Evolutionary conservation across 1,140 invertebrate species (phyloP), one percentile per base, ranked within the genome.

Genomic region (Halesus radiatus): DNA sequence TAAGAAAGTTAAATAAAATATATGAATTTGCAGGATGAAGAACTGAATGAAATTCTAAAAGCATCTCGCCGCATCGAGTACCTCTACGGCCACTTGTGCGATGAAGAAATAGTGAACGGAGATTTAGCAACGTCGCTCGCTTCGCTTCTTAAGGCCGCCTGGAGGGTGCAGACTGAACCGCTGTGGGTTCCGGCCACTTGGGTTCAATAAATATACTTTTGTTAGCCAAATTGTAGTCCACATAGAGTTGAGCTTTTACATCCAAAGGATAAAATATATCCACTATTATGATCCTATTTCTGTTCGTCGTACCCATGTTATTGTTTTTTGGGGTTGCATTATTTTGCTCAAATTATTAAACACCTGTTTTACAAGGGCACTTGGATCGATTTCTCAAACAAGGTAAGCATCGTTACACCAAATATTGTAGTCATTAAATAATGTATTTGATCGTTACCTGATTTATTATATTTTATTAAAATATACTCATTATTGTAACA

Each of bases 101-200:
- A 99, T 88, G 95, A 96, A 84, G 93, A 94, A 70, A 95, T 99
- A 22, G 92, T 98, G 2, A 99, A 99, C 86, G 95, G 94, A 20
- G 96, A 99, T 85, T 90, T 99, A 64, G 92, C 95, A 2, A 91
- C 92, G 64, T 96, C 98, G 26, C 97, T 98, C 84, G 94, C 96
- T 83, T 95, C 97, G 85, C 92, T 99, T 3, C 89, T 98, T 5
- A 91, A 92, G 81, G 93, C 94, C 60, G 94, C 96, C 1, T 94
- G 95, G 87, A 92, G 94, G 85, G 93, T 99, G 18, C 97, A 99
- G 88, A 95, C 94, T 3, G 97, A 99, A 87, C 97, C 98, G 10
- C 92, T 98, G 16, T 99, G 98, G 98, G 97, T 99, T 16, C 98
- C 98, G 13, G 94, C 95, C 20, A 94, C 94, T 16, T 99, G 98